phyloP scores from a whole-genome alignment of 2,888 invertebrate species.

The Hoplodrina blanda region DNA sequence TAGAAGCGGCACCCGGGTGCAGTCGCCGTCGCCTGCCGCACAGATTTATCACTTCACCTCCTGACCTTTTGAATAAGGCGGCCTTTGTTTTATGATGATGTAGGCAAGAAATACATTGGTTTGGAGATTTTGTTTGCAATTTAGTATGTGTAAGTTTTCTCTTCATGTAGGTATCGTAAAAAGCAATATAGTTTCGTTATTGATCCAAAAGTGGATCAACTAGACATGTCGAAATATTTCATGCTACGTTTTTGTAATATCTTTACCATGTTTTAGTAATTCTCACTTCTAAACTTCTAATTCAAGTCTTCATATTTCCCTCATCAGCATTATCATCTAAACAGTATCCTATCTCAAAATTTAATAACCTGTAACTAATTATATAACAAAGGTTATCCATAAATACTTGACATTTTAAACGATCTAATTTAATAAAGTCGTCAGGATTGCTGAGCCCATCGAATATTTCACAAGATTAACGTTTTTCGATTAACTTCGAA shows the following conservation, averaged over 20 bases:
- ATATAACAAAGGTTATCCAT: slow-evolving; percentile 35
- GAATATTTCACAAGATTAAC: slow-evolving; percentile 60
- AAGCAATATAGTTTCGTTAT: not conserved
- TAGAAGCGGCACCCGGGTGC: slow-evolving; percentile 67
- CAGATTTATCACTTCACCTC: slow-evolving; percentile 61
- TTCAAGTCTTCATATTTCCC: not conserved
- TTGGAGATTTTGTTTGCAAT: slow-evolving; percentile 23
- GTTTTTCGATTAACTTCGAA: slow-evolving; percentile 61
- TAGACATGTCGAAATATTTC: not conserved
- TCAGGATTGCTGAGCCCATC: slow-evolving; percentile 30
- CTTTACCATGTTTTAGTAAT: not conserved
- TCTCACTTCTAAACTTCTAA: not conserved
- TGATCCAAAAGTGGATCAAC: not conserved
- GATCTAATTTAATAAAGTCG: slow-evolving; percentile 57
- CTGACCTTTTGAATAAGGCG: slow-evolving; percentile 56
- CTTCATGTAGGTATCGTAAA: not conserved
- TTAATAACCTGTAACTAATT: slow-evolving; percentile 54
- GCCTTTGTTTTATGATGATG: slow-evolving; percentile 60
- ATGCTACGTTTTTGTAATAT: not conserved
- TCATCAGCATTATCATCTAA: slow-evolving; percentile 8
- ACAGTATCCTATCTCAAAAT: slow-evolving; percentile 26
- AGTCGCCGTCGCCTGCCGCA: slow-evolving; percentile 46
- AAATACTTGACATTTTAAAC: slow-evolving; percentile 46
- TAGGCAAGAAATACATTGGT: slow-evolving; percentile 42
- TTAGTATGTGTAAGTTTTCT: slow-evolving; percentile 1